phyloP scores from a whole-genome alignment of 2,113 vertebrate genomes.

The Cranoglanis bouderius region DNA sequence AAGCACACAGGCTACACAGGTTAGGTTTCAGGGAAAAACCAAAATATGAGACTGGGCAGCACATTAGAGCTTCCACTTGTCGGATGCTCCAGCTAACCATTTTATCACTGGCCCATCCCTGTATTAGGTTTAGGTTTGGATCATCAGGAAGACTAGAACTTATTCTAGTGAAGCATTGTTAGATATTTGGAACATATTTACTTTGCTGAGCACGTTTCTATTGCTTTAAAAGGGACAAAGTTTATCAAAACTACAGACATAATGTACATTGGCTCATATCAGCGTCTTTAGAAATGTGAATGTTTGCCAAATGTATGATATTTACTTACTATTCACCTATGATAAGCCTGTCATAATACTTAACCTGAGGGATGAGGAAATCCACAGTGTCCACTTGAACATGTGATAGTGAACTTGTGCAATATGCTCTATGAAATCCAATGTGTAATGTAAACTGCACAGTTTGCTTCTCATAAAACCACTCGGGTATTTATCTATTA shows the following conservation, averaged over 20 bases:
- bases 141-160: not conserved
- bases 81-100: not conserved
- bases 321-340: conserved; percentile 27
- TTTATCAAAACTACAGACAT: conserved; percentile 12
- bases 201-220: not conserved
- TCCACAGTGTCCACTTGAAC: not conserved
- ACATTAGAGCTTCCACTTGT: not conserved
- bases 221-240: not conserved
- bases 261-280: not conserved
- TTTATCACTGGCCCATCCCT: not conserved
- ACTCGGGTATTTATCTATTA: conserved; percentile 44
- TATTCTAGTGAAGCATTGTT: not conserved
- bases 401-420: conserved; percentile 24
- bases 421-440: conserved; percentile 11
- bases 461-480: conserved; percentile 36
- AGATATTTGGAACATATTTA: not conserved
- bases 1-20: not conserved
- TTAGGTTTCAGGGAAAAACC: not conserved
- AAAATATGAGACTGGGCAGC: not conserved
- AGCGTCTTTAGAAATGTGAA: conserved; percentile 1
- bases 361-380: conserved; percentile 40
- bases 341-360: conserved; percentile 36
- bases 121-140: not conserved
- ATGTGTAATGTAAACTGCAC: conserved; percentile 34
- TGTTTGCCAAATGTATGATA: conserved; percentile 20